These are phyloP conservation scores for Papilio elwesi DNA, from an alignment of 2,888 invertebrate species.

Conservation along the genomic window DNA sequence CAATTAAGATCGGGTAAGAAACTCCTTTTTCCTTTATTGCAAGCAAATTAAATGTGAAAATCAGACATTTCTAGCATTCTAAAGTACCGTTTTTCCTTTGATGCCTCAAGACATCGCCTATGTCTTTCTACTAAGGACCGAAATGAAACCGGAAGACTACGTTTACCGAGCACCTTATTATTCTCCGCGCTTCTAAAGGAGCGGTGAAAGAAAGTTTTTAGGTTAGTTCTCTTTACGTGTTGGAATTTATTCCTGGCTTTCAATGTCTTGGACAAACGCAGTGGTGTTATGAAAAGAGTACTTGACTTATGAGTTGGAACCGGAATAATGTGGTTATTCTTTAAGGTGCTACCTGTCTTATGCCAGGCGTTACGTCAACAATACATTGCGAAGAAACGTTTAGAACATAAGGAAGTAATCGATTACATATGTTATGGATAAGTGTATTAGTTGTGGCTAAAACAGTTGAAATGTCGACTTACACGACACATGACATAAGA, in stretches of 20 bases:
- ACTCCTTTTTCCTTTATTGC: slow-evolving; percentile 4
- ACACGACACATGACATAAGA: too few relatives aligned
- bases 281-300: slow-evolving; percentile 14
- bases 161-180: slow-evolving; percentile 15
- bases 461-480: too few relatives aligned
- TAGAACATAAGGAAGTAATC: background rate
- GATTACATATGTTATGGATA: too few relatives aligned
- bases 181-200: slow-evolving; percentile 3
- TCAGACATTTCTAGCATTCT: slow-evolving; percentile 12
- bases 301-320: background rate
- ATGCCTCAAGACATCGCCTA: slow-evolving; percentile 7
- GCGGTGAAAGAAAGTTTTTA: slow-evolving; percentile 31
- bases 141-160: slow-evolving; percentile 13
- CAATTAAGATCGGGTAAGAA: background rate
- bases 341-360: background rate
- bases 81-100: slow-evolving; percentile 16
- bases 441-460: too few relatives aligned
- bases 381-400: background rate
- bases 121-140: background rate
- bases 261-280: slow-evolving; percentile 16
- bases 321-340: background rate
- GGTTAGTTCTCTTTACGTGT: slow-evolving; percentile 28
- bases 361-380: background rate
- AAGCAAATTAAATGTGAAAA: slow-evolving; percentile 17
- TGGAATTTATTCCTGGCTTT: slow-evolving; percentile 6